Percentiles rank a stretch among this genome's conserved stretches.
Conservation (phyloP, 1,140 invertebrate species). For the Trigoniulus corallinus region DNA sequence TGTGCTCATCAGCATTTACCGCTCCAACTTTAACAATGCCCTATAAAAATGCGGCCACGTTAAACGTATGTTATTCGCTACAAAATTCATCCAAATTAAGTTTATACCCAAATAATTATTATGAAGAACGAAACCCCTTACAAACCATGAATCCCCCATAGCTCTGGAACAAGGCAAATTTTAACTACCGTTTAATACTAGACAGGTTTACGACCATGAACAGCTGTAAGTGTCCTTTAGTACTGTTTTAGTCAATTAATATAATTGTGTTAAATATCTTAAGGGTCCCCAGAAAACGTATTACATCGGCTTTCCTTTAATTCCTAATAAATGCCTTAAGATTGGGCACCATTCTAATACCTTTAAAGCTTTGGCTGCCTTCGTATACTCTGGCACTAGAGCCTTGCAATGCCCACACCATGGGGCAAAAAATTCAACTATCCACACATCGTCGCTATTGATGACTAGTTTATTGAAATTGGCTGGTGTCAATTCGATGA, state of each 20-base stretch:
- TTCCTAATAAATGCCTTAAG: not conserved
- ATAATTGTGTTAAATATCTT: too few relatives aligned
- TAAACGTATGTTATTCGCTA: too few relatives aligned
- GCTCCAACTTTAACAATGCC: constrained; percentile 87
- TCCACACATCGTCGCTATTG: constrained; percentile 70
- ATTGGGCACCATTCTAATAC: constrained; percentile 25
- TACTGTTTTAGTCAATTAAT: too few relatives aligned
- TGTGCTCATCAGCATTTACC: constrained; percentile 79
- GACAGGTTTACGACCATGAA: not conserved
- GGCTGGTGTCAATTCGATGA: constrained; percentile 71
- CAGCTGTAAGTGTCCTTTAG: too few relatives aligned
- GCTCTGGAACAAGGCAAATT: not conserved
- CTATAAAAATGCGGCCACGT: constrained; percentile 37
- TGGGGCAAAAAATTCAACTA: constrained; percentile 88
- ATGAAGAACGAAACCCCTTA: constrained; percentile 2
- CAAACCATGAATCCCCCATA: not conserved
- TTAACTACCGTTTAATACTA: not conserved
- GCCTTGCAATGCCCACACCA: constrained; percentile 75
- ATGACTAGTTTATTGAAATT: constrained; percentile 82
- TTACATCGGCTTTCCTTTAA: too few relatives aligned
- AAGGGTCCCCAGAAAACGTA: too few relatives aligned
- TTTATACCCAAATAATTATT: not conserved
- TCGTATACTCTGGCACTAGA: constrained; percentile 70
- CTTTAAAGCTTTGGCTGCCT: constrained; percentile 72
- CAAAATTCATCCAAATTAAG: too few relatives aligned